Conservation (phyloP, 2,888 invertebrate genomes). For the Cryptus viduatorius region DNA sequence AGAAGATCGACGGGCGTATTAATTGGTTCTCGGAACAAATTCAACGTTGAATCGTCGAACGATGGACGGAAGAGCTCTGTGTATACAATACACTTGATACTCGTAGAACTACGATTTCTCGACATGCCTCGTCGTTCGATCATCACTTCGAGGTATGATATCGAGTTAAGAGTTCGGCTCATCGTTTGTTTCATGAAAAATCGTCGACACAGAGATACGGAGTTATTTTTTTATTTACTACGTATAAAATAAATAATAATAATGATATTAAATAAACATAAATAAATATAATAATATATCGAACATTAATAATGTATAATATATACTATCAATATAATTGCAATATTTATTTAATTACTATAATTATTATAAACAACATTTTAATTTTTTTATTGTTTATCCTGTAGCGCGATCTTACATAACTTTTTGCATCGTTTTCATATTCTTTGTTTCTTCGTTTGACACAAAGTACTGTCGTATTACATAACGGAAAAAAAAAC, state of each 20-base stretch:
- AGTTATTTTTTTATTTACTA: background rate
- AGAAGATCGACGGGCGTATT: slow-evolving; percentile 63
- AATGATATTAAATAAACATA: too few relatives aligned
- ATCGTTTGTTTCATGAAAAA: background rate
- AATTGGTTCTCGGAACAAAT: slow-evolving; percentile 64
- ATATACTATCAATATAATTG: too few relatives aligned
- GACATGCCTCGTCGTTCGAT: background rate
- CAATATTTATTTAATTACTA: too few relatives aligned
- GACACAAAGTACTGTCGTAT: background rate
- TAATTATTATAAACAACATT: too few relatives aligned
- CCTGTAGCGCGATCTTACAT: too few relatives aligned
- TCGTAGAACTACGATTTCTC: slow-evolving; percentile 16
- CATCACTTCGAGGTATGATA: slow-evolving; percentile 3
- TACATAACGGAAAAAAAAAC: background rate
- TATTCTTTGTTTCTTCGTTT: background rate
- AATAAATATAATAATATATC: too few relatives aligned
- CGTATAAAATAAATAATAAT: too few relatives aligned
- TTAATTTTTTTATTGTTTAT: too few relatives aligned
- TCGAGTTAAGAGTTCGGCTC: background rate
- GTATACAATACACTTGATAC: slow-evolving; percentile 13
- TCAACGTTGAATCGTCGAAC: slow-evolving; percentile 57
- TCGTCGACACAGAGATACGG: background rate
- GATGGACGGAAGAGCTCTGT: slow-evolving; percentile 32
- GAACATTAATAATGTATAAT: too few relatives aligned
- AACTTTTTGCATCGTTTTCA: too few relatives aligned